Conservation (phyloP, 2,888 invertebrate genomes). For the Campoplex capitator region DNA sequence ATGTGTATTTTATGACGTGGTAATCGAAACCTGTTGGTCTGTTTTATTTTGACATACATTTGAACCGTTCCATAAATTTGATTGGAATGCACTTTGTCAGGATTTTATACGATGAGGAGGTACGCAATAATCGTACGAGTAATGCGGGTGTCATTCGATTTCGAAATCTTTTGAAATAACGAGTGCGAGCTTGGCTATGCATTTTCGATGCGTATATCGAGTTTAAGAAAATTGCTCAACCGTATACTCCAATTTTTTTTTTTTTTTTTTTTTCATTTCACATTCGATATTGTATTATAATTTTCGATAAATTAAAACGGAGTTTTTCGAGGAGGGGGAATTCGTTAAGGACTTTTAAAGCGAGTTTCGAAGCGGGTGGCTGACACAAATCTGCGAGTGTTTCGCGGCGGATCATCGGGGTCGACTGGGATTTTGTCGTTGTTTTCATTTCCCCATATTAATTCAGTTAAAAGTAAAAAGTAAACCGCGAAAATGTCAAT, state of each 20-base stretch:
- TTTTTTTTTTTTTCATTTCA: background rate
- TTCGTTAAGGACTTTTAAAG: constrained; percentile 15
- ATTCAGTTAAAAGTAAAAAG: background rate
- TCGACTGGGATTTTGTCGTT: background rate
- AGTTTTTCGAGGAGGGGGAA: constrained; percentile 2
- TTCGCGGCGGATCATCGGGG: constrained; percentile 8
- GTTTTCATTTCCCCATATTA: background rate
- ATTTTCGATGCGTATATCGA: constrained; percentile 58
- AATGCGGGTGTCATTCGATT: background rate
- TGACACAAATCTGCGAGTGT: constrained; percentile 17
- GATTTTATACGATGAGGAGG: background rate
- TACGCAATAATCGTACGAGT: background rate
- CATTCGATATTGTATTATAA: background rate
- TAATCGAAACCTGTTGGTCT: background rate
- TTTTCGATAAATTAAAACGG: background rate
- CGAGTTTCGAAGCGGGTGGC: background rate
- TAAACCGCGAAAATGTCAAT: constrained; percentile 26
- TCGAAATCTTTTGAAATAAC: constrained; percentile 27
- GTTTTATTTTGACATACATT: background rate
- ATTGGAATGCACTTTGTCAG: background rate
- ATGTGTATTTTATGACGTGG: background rate
- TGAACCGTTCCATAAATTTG: background rate
- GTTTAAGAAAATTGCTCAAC: constrained; percentile 20
- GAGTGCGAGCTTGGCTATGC: constrained; percentile 52
- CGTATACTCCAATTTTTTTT: background rate